Percentiles rank a stretch among this genome's conserved stretches.
phyloP scores from a whole-genome alignment of 1,140 invertebrate genomes.

The Bombus waltoni region DNA sequence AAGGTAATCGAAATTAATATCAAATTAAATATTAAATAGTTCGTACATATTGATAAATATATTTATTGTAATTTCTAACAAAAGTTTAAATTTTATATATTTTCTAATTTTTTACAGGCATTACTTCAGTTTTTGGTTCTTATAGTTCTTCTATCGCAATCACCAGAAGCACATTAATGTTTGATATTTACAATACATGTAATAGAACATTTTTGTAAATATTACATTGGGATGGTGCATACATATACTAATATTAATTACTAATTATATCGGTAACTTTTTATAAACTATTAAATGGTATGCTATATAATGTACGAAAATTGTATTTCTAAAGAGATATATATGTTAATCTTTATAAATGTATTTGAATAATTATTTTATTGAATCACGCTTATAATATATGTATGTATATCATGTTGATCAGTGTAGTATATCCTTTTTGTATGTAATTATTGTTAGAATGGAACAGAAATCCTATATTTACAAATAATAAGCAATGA shows the following conservation, averaged over 20 bases:
- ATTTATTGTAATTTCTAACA: slow-evolving; percentile 11
- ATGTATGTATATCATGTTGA: neutral
- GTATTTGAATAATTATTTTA: neutral
- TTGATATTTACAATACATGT: slow-evolving; percentile 11
- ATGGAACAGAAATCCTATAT: slow-evolving; percentile 16
- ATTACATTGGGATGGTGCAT: slow-evolving; percentile 1
- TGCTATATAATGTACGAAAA: slow-evolving; percentile 21
- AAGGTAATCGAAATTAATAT: neutral
- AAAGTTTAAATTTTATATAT: slow-evolving; percentile 50
- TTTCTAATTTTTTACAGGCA: slow-evolving; percentile 80
- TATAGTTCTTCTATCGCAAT: slow-evolving; percentile 87
- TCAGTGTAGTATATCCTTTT: neutral
- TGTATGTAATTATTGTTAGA: neutral
- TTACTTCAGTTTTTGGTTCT: slow-evolving; percentile 89
- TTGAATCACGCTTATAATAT: neutral
- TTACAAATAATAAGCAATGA: slow-evolving; percentile 21
- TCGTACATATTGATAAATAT: neutral
- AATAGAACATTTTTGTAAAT: slow-evolving; percentile 37
- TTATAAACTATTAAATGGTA: neutral
- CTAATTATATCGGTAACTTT: neutral
- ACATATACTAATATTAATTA: slow-evolving; percentile 7
- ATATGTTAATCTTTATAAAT: neutral
- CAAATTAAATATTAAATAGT: neutral
- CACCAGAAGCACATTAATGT: slow-evolving; percentile 85
- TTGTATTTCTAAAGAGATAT: slow-evolving; percentile 1